phyloP scores from a whole-genome alignment of 2,888 invertebrate species.

The Lydus trimaculatus region DNA sequence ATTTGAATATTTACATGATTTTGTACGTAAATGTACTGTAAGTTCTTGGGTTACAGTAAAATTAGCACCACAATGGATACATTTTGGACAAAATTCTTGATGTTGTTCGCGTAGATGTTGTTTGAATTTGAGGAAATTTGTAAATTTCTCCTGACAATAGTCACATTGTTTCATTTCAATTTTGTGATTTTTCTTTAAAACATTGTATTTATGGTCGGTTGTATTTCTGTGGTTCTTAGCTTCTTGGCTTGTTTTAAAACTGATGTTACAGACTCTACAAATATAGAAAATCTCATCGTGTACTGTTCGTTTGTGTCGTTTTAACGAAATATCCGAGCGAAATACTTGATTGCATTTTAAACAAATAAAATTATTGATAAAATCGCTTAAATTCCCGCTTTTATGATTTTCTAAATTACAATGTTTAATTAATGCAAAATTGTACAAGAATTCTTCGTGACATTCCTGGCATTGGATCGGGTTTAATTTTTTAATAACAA shows the following conservation, averaged over 20 bases:
- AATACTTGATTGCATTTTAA: conserved; percentile 67
- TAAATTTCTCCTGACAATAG: conserved; percentile 66
- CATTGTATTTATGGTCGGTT: conserved; percentile 69
- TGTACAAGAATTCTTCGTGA: conserved; percentile 73
- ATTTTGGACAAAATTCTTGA: conserved; percentile 70
- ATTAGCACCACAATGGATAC: conserved; percentile 73
- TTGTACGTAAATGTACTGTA: conserved; percentile 72
- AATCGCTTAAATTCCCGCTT: conserved; percentile 29
- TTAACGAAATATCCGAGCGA: conserved; percentile 70
- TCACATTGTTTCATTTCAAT: conserved; percentile 65
- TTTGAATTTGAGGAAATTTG: conserved; percentile 67
- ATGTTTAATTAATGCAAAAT: conserved; percentile 75
- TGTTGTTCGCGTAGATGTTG: conserved; percentile 69
- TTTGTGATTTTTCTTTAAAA: conserved; percentile 58
- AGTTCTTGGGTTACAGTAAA: conserved; percentile 79
- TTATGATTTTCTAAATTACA: conserved; percentile 60
- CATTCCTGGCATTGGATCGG: conserved; percentile 74
- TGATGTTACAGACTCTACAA: conserved; percentile 73
- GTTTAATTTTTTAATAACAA: conserved; percentile 74
- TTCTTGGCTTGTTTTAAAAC: conserved; percentile 68
- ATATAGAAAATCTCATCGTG: conserved; percentile 70
- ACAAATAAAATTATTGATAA: conserved; percentile 70
- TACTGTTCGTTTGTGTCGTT: conserved; percentile 70
- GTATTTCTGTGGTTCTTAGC: conserved; percentile 73
- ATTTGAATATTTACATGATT: conserved; percentile 63